Percentiles rank a stretch among this genome's conserved stretches.
phyloP scores from a whole-genome alignment of 2,888 invertebrate genomes.

The Hydraecia micacea region DNA sequence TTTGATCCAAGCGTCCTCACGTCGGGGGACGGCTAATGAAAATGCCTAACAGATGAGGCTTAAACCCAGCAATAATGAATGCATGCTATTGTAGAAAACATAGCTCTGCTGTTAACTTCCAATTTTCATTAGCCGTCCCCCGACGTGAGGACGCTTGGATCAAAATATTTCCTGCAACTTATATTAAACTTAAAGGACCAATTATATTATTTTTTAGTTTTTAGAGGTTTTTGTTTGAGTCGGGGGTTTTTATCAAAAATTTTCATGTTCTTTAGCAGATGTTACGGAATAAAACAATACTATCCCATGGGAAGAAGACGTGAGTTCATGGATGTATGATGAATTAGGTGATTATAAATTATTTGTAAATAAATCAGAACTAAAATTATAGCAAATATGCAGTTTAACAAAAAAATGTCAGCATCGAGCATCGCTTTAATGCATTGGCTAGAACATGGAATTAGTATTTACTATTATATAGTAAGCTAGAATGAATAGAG shows the following conservation, averaged over 20 bases:
- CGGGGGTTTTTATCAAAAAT: not conserved
- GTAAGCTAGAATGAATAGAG: not conserved
- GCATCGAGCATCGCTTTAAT: slow-evolving; percentile 8
- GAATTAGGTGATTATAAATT: not conserved
- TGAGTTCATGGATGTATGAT: not conserved
- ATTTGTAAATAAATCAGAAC: not conserved
- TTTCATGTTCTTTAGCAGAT: not conserved
- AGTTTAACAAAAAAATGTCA: not conserved
- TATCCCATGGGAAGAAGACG: not conserved
- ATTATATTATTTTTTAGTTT: too few species aligned
- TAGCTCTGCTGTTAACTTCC: too few species aligned
- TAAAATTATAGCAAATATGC: not conserved
- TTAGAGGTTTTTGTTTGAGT: too few species aligned
- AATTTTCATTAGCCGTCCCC: too few species aligned
- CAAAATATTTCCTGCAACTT: too few species aligned
- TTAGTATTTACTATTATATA: not conserved
- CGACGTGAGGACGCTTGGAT: too few species aligned
- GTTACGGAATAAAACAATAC: not conserved
- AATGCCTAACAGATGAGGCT: too few species aligned
- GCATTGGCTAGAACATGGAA: not conserved
- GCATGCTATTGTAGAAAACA: too few species aligned
- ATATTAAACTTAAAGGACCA: too few species aligned
- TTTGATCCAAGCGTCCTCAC: too few species aligned
- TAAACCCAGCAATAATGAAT: too few species aligned
- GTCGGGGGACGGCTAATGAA: too few species aligned